Evolutionary conservation across 2,113 vertebrate species (phyloP).

Genomic region (Phrynosoma platyrhinos): DNA sequence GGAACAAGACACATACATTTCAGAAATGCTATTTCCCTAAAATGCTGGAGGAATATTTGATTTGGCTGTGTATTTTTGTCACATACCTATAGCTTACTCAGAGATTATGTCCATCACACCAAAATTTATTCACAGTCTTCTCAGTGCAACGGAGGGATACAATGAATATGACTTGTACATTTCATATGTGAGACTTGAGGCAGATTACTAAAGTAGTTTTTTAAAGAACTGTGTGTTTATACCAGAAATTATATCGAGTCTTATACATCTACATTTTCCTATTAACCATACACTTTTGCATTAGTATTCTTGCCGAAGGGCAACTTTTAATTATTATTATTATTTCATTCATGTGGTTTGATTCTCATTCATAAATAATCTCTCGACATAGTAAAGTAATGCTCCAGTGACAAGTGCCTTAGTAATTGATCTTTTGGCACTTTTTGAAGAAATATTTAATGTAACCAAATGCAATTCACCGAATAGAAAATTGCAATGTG

Average conservation of each 20-base stretch:
- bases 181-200: background rate
- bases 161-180: background rate
- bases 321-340: background rate
- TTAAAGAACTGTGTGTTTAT: background rate
- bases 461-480: background rate
- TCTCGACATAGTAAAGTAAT: background rate
- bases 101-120: background rate
- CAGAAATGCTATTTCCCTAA: no score
- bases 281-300: background rate
- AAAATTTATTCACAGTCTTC: background rate
- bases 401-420: constrained; percentile 4
- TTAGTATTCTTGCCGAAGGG: constrained; percentile 1
- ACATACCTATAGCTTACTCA: background rate
- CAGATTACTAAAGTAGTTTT: background rate
- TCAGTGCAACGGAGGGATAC: background rate
- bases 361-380: constrained; percentile 6
- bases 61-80: background rate
- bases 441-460: constrained; percentile 10
- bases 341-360: background rate
- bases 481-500: background rate
- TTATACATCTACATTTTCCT: background rate
- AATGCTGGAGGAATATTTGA: background rate
- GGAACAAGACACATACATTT: background rate
- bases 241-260: background rate
- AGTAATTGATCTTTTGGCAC: constrained; percentile 22